Evolutionary conservation across 2,113 vertebrate genomes (phyloP).

Genomic region (Trogon surrucura): DNA sequence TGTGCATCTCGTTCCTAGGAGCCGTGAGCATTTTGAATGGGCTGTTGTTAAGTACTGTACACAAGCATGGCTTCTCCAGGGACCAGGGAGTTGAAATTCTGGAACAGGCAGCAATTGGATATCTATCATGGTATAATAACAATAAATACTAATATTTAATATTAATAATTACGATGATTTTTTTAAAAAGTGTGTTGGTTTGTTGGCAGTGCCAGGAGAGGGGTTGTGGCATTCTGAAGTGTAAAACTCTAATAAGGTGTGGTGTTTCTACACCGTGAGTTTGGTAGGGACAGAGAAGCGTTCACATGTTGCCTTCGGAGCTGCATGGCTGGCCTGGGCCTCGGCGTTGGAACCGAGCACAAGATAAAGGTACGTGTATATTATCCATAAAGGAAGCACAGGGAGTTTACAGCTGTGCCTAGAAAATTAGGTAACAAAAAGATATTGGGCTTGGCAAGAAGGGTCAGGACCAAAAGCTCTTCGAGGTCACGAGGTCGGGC

Average conservation of each 20-base stretch:
- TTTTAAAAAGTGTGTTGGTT: slow-evolving; percentile 4
- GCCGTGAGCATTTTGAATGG: slow-evolving; percentile 63
- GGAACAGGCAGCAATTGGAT: slow-evolving; percentile 49
- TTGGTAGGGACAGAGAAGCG: not conserved
- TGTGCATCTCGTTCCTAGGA: slow-evolving; percentile 65
- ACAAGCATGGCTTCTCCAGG: slow-evolving; percentile 61
- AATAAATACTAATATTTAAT: not conserved
- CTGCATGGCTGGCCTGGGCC: not conserved
- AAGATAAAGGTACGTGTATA: not conserved
- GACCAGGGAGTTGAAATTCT: slow-evolving; percentile 55
- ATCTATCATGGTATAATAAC: not conserved
- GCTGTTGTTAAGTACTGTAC: slow-evolving; percentile 62
- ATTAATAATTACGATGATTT: too few relatives aligned
- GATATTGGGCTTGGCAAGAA: not conserved
- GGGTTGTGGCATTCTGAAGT: not conserved
- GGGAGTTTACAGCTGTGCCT: not conserved
- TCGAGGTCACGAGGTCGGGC: not conserved
- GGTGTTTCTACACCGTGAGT: not conserved
- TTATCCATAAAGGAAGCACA: not conserved
- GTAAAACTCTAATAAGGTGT: too few relatives aligned
- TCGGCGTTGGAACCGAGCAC: not conserved
- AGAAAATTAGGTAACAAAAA: not conserved
- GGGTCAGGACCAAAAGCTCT: not conserved
- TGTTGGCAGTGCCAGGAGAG: not conserved
- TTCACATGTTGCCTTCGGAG: not conserved